These are phyloP conservation scores for Phoebastria nigripes DNA, from an alignment of 2,797 vertebrate genomes.

Conservation along the genomic window DNA sequence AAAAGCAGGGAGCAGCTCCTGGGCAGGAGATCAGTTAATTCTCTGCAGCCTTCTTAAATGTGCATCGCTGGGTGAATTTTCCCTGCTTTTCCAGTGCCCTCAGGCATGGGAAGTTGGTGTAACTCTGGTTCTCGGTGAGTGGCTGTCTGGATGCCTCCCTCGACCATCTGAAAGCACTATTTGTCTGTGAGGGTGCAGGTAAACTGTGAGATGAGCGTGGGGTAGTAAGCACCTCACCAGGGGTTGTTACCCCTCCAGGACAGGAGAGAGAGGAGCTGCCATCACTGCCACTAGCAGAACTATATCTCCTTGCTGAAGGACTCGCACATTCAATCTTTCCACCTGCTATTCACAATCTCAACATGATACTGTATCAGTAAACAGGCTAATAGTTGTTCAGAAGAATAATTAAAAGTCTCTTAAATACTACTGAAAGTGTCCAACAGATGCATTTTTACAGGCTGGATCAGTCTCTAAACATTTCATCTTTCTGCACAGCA, in stretches of 20 bases:
- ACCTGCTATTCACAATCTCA: not conserved
- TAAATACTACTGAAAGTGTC: not conserved
- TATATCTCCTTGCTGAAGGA: not conserved
- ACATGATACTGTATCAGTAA: not conserved
- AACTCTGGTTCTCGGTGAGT: not conserved
- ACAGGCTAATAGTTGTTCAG: not conserved
- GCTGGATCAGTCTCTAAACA: not conserved
- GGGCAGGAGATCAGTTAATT: not conserved
- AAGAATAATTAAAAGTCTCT: not conserved
- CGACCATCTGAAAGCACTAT: accelerated
- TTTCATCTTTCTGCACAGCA: not conserved
- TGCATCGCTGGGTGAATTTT: not conserved
- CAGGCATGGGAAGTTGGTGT: no score
- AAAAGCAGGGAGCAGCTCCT: not conserved
- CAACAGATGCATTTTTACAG: not conserved
- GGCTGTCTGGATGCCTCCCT: not conserved
- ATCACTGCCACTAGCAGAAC: not conserved
- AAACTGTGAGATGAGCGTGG: not conserved
- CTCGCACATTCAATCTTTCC: not conserved
- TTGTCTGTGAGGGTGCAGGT: not conserved
- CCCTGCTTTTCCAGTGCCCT: not conserved
- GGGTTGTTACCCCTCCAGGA: not conserved
- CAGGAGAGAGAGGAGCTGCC: not conserved
- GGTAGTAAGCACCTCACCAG: not conserved
- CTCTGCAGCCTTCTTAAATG: not conserved